phyloP scores from a whole-genome alignment of 1,140 invertebrate species.

The Drosophila kepulauana region DNA sequence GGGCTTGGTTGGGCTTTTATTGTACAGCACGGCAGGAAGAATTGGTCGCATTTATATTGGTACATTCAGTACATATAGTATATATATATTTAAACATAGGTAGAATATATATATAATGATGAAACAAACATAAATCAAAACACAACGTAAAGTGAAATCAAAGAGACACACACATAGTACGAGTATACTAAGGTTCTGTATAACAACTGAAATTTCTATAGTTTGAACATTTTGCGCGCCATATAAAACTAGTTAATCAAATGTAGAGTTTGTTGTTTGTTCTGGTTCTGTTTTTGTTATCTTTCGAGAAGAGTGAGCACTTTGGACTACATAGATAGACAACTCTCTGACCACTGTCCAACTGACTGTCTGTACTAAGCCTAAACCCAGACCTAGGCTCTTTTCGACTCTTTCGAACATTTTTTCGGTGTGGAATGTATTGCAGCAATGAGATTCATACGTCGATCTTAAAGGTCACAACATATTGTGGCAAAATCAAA shows the following conservation, averaged over 20 bases:
- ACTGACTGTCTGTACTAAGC: conserved; percentile 53
- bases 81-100: conserved; percentile 8
- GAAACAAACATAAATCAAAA: conserved; percentile 49
- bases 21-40: conserved; percentile 38
- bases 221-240: conserved; percentile 59
- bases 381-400: conserved; percentile 51
- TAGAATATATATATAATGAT: conserved; percentile 13
- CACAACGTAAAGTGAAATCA: conserved; percentile 64
- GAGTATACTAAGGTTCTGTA: conserved; percentile 46
- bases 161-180: conserved; percentile 63
- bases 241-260: conserved; percentile 17
- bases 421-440: conserved; percentile 63
- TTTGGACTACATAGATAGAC: conserved; percentile 42
- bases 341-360: conserved; percentile 32
- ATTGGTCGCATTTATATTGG: conserved; percentile 28
- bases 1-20: conserved; percentile 49
- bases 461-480: conserved; percentile 16
- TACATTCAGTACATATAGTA: conserved; percentile 35
- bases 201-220: conserved; percentile 62
- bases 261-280: background rate
- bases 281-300: too few species aligned
- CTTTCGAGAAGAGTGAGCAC: conserved; percentile 63
- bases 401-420: too few species aligned
- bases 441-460: conserved; percentile 37
- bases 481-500: conserved; percentile 34